Conservation (phyloP, 2,888 invertebrate species). For the Urechis unicinctus region DNA sequence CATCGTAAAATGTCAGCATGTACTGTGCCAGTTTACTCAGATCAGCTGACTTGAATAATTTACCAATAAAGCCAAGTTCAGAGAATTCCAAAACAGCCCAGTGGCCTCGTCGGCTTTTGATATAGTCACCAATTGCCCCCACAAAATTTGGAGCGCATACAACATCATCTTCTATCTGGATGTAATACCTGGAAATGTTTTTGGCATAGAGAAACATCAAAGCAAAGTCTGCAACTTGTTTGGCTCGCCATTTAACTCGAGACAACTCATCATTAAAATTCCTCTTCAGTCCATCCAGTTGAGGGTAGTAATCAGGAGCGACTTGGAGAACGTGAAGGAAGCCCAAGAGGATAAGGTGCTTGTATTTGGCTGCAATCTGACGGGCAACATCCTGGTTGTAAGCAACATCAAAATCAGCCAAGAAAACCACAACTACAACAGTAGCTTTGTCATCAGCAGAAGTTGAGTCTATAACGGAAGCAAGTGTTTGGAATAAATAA, state of each 20-base stretch:
- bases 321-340: background rate
- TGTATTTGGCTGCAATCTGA: background rate
- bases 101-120: background rate
- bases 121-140: background rate
- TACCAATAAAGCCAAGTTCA: background rate
- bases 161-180: conserved; percentile 2
- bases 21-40: background rate
- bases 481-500: background rate
- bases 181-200: background rate
- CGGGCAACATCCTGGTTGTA: background rate
- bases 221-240: conserved; percentile 1
- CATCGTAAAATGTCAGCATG: background rate
- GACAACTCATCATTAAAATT: background rate
- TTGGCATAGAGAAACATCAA: background rate
- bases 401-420: background rate
- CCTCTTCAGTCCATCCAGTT: background rate
- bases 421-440: background rate
- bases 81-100: background rate
- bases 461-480: background rate
- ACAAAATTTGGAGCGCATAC: background rate
- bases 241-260: background rate
- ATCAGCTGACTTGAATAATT: background rate
- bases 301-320: background rate
- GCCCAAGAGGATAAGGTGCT: background rate
- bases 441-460: background rate